These are phyloP conservation scores for Sphaerodactylus townsendi DNA, from an alignment of 2,113 vertebrate species.

Conservation along the genomic window DNA sequence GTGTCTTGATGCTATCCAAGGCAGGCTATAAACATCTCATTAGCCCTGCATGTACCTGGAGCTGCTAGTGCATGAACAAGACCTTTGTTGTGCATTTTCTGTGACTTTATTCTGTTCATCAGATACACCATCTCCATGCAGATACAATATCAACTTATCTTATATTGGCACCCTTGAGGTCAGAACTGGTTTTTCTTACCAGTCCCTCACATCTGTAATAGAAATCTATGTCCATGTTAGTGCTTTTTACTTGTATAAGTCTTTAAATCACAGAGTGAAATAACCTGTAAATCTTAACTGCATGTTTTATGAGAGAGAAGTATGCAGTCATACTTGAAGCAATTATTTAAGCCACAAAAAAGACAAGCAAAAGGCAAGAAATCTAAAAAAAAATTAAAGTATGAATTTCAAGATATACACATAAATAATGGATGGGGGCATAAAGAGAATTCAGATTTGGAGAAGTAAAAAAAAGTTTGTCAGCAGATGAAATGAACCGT, in stretches of 20 bases:
- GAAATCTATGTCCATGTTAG: accelerated
- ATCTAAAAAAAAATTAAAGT: accelerated
- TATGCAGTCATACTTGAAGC: neutral
- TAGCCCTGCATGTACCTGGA: neutral
- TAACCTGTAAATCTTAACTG: neutral
- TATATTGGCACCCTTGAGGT: neutral
- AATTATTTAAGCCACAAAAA: neutral
- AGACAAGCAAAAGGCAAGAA: accelerated
- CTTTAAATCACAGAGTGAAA: neutral
- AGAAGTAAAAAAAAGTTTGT: neutral
- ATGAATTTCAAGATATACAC: neutral
- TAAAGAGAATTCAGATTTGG: neutral
- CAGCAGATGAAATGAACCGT: neutral
- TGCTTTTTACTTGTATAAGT: neutral
- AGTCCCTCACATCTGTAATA: neutral
- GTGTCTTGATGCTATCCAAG: neutral
- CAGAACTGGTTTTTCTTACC: neutral
- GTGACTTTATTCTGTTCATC: neutral
- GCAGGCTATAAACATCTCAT: neutral
- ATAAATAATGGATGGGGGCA: conserved; percentile 5
- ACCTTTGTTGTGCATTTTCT: neutral
- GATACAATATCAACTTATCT: neutral
- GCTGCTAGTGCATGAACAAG: neutral
- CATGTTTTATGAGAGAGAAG: neutral
- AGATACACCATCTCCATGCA: neutral